These are phyloP conservation scores for Herpetotheres cachinnans DNA, from an alignment of 2,113 vertebrate species.

Conservation along the genomic window DNA sequence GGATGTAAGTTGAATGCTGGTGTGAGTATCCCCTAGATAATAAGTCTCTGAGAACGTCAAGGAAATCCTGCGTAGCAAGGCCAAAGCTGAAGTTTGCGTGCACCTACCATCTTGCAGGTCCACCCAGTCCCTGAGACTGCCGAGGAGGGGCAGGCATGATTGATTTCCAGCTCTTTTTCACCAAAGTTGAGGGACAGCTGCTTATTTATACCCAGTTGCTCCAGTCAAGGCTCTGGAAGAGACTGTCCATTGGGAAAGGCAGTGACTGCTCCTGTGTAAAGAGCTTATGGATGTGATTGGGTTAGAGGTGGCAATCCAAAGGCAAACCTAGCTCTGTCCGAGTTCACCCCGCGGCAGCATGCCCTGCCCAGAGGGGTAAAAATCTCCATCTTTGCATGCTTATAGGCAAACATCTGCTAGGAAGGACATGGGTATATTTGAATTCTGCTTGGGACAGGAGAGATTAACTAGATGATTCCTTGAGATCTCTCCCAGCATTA, in stretches of 20 bases:
- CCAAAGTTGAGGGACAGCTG: background rate
- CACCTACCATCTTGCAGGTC: background rate
- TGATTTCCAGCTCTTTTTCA: background rate
- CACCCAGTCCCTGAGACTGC: fast-evolving
- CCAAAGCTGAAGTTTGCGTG: background rate
- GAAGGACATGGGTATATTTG: background rate
- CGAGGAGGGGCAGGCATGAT: background rate
- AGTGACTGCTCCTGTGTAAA: background rate
- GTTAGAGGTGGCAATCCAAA: background rate
- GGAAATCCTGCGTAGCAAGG: background rate
- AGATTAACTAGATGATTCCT: background rate
- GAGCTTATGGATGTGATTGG: background rate
- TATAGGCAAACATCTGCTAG: background rate
- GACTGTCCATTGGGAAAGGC: background rate
- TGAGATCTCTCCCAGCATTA: background rate
- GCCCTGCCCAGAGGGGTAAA: background rate
- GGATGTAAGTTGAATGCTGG: background rate
- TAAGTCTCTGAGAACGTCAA: background rate
- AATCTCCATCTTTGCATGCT: background rate
- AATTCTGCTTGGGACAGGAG: background rate
- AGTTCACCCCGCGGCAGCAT: fast-evolving
- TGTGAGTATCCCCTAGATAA: background rate
- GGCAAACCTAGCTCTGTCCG: background rate
- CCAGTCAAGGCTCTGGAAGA: background rate
- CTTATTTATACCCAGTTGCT: background rate